Conservation (phyloP, 2,888 invertebrate genomes). For the Axea sp. region DNA sequence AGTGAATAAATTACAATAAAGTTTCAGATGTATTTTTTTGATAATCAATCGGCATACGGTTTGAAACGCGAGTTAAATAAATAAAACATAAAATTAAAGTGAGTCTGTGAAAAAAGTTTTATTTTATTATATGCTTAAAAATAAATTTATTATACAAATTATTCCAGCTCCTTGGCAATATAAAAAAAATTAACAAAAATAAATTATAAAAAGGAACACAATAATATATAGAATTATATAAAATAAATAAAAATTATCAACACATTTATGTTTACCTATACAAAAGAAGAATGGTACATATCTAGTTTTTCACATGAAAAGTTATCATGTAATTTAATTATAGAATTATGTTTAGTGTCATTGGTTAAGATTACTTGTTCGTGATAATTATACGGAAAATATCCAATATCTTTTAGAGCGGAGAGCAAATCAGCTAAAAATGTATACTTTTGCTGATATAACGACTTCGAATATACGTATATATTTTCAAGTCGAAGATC, state of each 20-base stretch:
- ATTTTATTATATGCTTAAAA: no score
- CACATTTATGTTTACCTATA: slow-evolving; percentile 62
- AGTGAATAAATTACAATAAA: no score
- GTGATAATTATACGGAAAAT: slow-evolving; percentile 45
- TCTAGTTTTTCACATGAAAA: slow-evolving; percentile 69
- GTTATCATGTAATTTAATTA: slow-evolving; percentile 77
- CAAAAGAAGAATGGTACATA: slow-evolving; percentile 60
- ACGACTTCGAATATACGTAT: slow-evolving; percentile 69
- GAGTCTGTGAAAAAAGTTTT: no score
- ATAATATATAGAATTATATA: no score
- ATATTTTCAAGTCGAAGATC: slow-evolving; percentile 74
- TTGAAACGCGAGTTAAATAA: no score
- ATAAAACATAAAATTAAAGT: no score
- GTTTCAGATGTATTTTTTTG: no score
- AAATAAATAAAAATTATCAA: slow-evolving; percentile 64
- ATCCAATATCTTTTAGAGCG: slow-evolving; percentile 48
- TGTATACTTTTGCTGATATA: slow-evolving; percentile 66
- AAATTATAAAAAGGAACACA: no score
- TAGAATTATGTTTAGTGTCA: slow-evolving; percentile 27
- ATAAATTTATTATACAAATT: no score
- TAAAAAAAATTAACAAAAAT: no score
- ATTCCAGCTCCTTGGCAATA: no score
- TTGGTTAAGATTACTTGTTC: slow-evolving; percentile 23
- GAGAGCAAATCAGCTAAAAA: slow-evolving; percentile 63
- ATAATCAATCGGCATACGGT: no score